Base-by-base conservation (phyloP, 2,797 vertebrate species). In the Acanthiza pusilla region DNA sequence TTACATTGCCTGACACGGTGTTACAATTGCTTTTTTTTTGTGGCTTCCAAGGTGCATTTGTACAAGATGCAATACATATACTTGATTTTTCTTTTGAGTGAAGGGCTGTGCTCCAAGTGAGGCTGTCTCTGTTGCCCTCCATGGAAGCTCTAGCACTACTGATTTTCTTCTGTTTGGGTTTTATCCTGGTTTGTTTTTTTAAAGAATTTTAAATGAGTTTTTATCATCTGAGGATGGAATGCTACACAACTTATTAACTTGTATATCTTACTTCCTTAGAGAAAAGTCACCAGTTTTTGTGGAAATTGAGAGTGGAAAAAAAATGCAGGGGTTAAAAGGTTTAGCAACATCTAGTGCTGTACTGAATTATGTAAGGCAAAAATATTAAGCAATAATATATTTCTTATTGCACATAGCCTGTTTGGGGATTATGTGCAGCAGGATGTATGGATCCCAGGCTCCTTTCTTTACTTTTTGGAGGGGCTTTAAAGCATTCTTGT, bases 321-420 rank as follows among this genome's bases (percentile, higher is more conserved):
- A 80, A 90, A 73, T 40, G 11, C 40, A 68, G 76, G 29, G 70
- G 60, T 85, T 79, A 87, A 74, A 89, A 96, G 85, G 66, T 81
- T 86, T 88, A 65, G 61, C 82, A 86, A 30, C 34, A 94, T 78
- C 36, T 10, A 91, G 32, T 60, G 26, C 36, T 83, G 30, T 72
- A 43, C 73, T 96, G 91, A 96, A 95, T 96, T 94, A 97, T 94
- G 68, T 92, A 96, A 90, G 58, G 45, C 51, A 88, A 89, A 94
- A 84, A 61, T 96, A 93, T 94, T 94, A 89, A 94, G 85, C 92
- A 95, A 79, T 91, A 92, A 88, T 80, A 77, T 82, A 73, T 93
- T 80, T 78, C 61, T 78, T 91, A 92, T 96, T 92, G 65, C 72
- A 83, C 55, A 45, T 29, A 85, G 18, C 26, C 54, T 93, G 22